Conservation (phyloP, 2,113 vertebrate genomes). For the Corythaixoides concolor region DNA sequence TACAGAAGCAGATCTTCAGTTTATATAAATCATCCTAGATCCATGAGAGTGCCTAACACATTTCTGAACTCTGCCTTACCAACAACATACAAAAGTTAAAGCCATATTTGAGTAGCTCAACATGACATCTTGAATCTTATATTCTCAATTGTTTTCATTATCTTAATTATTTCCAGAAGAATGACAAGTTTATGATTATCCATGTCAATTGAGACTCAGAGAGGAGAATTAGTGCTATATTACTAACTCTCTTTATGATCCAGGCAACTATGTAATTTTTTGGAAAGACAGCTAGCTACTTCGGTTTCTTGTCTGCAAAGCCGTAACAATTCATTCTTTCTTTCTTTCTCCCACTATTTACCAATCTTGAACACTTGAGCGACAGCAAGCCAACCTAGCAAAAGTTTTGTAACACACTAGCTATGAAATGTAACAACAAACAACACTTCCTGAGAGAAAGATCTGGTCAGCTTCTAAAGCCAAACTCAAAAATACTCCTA, state of each 20-base stretch:
- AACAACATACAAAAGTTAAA: neutral
- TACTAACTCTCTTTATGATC: neutral
- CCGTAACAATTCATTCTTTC: neutral
- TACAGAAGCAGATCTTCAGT: neutral
- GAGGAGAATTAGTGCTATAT: neutral
- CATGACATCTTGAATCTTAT: neutral
- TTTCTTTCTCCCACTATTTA: neutral
- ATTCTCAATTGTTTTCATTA: neutral
- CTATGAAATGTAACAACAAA: neutral
- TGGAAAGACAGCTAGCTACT: neutral
- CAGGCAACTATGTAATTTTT: neutral
- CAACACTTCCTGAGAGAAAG: neutral
- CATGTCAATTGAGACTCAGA: neutral
- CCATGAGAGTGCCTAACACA: rapidly evolving
- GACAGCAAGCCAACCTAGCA: neutral
- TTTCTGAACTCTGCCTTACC: neutral
- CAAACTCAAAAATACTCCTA: neutral
- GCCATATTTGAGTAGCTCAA: neutral
- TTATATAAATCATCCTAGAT: neutral
- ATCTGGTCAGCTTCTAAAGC: neutral
- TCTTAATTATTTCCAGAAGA: neutral
- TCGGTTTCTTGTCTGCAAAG: neutral
- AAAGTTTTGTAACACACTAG: neutral
- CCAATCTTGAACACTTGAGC: neutral
- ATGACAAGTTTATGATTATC: neutral